phyloP scores from a whole-genome alignment of 2,888 invertebrate genomes.

The Nomada flava region DNA sequence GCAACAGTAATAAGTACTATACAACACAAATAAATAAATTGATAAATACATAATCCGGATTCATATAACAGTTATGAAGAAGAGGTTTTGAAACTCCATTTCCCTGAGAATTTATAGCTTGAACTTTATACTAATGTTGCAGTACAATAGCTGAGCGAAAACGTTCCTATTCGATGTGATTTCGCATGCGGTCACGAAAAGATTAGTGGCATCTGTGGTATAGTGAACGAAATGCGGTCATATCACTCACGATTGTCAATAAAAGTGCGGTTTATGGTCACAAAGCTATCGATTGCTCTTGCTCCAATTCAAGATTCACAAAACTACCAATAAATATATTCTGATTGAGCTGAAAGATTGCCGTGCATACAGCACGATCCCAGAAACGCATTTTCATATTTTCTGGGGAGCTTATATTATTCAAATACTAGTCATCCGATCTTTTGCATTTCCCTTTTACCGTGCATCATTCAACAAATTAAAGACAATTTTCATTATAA shows the following conservation, averaged over 20 bases:
- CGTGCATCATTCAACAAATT: too few species aligned
- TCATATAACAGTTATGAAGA: neutral
- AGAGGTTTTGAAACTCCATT: neutral
- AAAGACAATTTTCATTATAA: too few species aligned
- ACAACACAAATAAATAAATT: too few species aligned
- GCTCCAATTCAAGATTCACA: constrained; percentile 10
- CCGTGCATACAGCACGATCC: neutral
- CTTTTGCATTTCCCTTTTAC: too few species aligned
- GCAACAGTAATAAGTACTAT: too few species aligned
- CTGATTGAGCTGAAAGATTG: neutral
- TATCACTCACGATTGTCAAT: constrained; percentile 34
- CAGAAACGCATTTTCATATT: neutral
- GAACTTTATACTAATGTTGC: neutral
- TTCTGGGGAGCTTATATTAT: too few species aligned
- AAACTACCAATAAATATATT: constrained; percentile 10
- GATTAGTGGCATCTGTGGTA: constrained; percentile 33
- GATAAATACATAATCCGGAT: neutral
- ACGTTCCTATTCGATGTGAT: constrained; percentile 25
- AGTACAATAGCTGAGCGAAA: neutral
- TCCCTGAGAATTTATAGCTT: neutral
- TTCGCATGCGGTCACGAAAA: constrained; percentile 34
- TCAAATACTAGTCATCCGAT: too few species aligned
- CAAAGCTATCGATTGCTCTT: constrained; percentile 18
- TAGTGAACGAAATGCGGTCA: constrained; percentile 33
- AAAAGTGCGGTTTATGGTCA: constrained; percentile 42